phyloP scores from a whole-genome alignment of 1,140 invertebrate species.

The Bombus sibiricus region DNA sequence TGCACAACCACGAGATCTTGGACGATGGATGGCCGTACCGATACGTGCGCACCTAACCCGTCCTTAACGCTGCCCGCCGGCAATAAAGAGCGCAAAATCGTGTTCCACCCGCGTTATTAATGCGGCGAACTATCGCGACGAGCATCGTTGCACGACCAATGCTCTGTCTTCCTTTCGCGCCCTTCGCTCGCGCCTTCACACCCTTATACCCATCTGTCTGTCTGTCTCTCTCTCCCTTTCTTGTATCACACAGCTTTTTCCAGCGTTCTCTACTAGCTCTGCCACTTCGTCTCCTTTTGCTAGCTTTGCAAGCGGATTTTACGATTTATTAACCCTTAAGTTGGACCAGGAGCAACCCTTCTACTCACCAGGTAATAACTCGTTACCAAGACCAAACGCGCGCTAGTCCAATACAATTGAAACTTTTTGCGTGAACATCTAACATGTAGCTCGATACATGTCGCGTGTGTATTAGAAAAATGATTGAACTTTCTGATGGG shows the following conservation, averaged over 20 bases:
- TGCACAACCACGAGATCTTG: conserved; percentile 68
- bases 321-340: conserved; percentile 60
- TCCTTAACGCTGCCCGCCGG: conserved; percentile 58
- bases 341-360: conserved; percentile 24
- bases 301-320: neutral
- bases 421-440: neutral
- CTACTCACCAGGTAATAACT: neutral
- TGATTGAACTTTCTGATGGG: no score
- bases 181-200: neutral
- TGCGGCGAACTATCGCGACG: conserved; percentile 63
- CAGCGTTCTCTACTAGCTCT: neutral
- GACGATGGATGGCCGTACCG: conserved; percentile 68
- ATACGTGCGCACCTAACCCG: conserved; percentile 54
- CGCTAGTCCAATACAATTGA: neutral
- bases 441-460: neutral
- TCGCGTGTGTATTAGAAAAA: neutral
- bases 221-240: neutral
- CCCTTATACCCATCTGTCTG: neutral
- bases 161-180: conserved; percentile 24
- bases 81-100: conserved; percentile 70
- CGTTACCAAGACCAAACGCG: neutral
- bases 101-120: conserved; percentile 68
- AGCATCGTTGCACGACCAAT: conserved; percentile 53
- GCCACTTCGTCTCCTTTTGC: neutral
- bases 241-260: neutral